These are phyloP conservation scores for Cotesia congregata DNA, from an alignment of 2,888 invertebrate genomes.

Conservation along the genomic window DNA sequence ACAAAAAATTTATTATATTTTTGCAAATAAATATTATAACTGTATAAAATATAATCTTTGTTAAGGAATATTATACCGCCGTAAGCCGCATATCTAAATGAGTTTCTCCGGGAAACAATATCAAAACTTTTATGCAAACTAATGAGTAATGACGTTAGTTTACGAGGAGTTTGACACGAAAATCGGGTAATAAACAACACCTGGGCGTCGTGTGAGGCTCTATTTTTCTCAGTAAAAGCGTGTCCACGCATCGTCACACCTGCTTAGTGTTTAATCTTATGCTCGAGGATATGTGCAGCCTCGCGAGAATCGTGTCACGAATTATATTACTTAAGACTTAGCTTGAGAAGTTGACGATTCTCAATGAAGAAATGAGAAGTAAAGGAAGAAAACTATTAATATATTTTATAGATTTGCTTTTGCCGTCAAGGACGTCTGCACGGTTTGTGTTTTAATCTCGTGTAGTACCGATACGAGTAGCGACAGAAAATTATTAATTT, in stretches of 20 bases:
- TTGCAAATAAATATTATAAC: no score
- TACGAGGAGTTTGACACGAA: slow-evolving; percentile 45
- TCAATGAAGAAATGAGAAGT: slow-evolving; percentile 21
- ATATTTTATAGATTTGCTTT: not conserved
- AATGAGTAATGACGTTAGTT: slow-evolving; percentile 3
- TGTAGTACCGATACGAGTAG: slow-evolving; percentile 16
- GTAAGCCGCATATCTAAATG: not conserved
- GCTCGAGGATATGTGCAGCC: slow-evolving; percentile 5
- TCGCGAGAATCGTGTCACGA: slow-evolving; percentile 17
- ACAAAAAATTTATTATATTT: no score
- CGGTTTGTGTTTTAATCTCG: slow-evolving; percentile 12
- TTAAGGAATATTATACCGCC: no score
- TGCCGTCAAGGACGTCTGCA: not conserved
- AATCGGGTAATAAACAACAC: slow-evolving; percentile 63
- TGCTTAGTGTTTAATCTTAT: slow-evolving; percentile 58
- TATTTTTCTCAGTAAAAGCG: slow-evolving; percentile 67
- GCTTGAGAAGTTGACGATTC: slow-evolving; percentile 3
- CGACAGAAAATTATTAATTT: slow-evolving; percentile 23
- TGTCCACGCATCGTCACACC: slow-evolving; percentile 70
- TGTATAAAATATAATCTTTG: no score
- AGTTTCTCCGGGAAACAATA: slow-evolving; percentile 17
- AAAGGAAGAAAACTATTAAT: slow-evolving; percentile 17
- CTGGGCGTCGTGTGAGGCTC: slow-evolving; percentile 58
- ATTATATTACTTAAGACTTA: not conserved
- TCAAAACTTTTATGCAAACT: not conserved